A percentile compares a stretch with the other conserved stretches of the same genome.
phyloP scores from a whole-genome alignment of 2,797 vertebrate species.

The Vipera latastei region DNA sequence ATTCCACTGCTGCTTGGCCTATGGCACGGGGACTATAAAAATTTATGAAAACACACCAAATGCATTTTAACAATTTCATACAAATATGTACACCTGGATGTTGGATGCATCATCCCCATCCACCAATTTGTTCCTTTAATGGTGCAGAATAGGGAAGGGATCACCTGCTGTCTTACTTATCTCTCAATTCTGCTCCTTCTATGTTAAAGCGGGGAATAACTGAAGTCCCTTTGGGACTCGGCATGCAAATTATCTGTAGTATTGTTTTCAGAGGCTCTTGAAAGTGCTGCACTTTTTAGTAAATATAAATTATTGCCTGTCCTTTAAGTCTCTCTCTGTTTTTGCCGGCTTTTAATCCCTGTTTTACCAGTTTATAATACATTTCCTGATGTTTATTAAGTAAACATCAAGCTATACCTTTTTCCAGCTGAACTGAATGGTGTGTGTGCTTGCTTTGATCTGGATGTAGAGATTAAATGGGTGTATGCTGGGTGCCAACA shows the following conservation, averaged over 20 bases:
- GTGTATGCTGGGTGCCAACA: background rate
- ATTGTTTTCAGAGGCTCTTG: background rate
- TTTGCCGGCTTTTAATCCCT: background rate
- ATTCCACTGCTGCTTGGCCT: conserved; percentile 3
- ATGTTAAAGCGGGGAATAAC: background rate
- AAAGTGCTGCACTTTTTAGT: background rate
- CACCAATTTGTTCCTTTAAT: background rate
- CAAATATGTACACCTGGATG: conserved; percentile 20
- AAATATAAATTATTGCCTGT: background rate
- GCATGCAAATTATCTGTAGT: background rate
- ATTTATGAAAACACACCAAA: conserved; percentile 6
- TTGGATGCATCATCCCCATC: background rate
- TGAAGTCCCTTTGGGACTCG: background rate
- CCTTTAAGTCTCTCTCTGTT: background rate
- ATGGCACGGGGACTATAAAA: conserved; percentile 16
- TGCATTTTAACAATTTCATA: conserved; percentile 19
- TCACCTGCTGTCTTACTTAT: background rate
- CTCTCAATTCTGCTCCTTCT: background rate
- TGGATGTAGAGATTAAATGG: background rate
- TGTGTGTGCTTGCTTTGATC: background rate
- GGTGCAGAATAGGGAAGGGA: background rate
- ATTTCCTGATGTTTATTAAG: background rate
- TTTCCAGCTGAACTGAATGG: background rate
- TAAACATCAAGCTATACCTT: background rate
- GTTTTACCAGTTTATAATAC: background rate